A percentile compares a stretch with the other conserved stretches of the same genome.
phyloP scores from a whole-genome alignment of 2,797 vertebrate species.

The Cercopithecus petaurista region DNA sequence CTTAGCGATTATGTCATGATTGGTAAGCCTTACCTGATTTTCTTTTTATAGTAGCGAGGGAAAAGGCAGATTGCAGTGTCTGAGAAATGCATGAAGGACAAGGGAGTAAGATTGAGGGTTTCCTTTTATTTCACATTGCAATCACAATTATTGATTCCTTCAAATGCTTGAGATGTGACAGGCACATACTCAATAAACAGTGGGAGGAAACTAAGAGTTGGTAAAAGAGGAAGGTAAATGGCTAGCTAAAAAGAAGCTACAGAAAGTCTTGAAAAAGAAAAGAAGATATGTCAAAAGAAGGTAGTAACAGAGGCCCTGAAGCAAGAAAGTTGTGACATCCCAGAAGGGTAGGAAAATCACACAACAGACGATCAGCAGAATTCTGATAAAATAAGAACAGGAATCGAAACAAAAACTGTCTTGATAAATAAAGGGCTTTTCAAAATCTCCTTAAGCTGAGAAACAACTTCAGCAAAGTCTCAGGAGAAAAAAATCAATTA shows the following conservation, averaged over 20 bases:
- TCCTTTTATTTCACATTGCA: neutral
- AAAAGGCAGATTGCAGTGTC: neutral
- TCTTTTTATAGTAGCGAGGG: neutral
- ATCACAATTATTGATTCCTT: neutral
- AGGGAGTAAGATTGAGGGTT: neutral
- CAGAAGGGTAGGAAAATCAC: neutral
- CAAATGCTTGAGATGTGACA: neutral
- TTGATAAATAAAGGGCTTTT: neutral
- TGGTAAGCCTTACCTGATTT: neutral
- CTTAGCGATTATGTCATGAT: neutral
- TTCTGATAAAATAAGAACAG: neutral
- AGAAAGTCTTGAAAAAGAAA: neutral
- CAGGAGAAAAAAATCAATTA: too few species aligned
- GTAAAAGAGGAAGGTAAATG: neutral
- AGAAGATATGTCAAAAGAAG: neutral
- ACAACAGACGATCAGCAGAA: neutral
- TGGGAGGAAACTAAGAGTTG: neutral
- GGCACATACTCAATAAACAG: neutral
- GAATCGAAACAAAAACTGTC: neutral
- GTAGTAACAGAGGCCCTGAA: neutral
- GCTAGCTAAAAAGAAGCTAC: neutral
- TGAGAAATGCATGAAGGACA: neutral
- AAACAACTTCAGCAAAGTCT: too few species aligned
- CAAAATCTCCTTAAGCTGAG: neutral
- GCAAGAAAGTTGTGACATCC: neutral